Percentiles rank a stretch among this genome's conserved stretches.
phyloP scores from a whole-genome alignment of 2,888 invertebrate species.

The Drosophila fungiperda region DNA sequence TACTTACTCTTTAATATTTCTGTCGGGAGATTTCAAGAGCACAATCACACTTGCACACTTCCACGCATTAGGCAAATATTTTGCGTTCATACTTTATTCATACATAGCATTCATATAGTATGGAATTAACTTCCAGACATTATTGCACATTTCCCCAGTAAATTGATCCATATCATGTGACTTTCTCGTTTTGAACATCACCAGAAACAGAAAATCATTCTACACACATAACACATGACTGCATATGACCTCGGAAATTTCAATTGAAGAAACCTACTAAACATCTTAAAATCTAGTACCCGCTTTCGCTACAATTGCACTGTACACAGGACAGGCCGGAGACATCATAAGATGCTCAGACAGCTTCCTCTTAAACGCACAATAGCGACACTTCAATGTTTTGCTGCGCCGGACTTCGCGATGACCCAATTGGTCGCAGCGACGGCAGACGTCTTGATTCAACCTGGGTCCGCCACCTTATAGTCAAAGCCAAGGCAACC shows the following conservation, averaged over 20 bases:
- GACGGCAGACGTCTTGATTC: neutral
- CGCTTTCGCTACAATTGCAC: neutral
- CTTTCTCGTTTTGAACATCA: neutral
- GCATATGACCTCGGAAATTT: neutral
- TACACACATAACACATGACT: neutral
- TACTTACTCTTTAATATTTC: constrained; percentile 14
- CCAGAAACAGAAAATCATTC: neutral
- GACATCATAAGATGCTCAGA: constrained; percentile 6
- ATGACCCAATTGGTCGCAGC: neutral
- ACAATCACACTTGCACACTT: neutral
- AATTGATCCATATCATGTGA: neutral
- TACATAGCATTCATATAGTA: neutral
- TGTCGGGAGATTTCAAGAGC: constrained; percentile 41
- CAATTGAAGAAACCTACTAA: neutral
- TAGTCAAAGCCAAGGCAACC: neutral
- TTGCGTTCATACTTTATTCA: neutral
- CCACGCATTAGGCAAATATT: too few species aligned
- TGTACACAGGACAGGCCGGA: neutral
- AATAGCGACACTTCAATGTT: neutral
- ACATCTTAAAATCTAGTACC: constrained; percentile 1
- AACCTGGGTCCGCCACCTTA: neutral
- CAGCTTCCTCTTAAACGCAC: neutral
- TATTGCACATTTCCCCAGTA: neutral
- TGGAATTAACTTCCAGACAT: neutral
- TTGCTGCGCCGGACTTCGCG: neutral